These are phyloP conservation scores for Rhinichthys klamathensis DNA, from an alignment of 2,113 vertebrate genomes.

Conservation along the genomic window DNA sequence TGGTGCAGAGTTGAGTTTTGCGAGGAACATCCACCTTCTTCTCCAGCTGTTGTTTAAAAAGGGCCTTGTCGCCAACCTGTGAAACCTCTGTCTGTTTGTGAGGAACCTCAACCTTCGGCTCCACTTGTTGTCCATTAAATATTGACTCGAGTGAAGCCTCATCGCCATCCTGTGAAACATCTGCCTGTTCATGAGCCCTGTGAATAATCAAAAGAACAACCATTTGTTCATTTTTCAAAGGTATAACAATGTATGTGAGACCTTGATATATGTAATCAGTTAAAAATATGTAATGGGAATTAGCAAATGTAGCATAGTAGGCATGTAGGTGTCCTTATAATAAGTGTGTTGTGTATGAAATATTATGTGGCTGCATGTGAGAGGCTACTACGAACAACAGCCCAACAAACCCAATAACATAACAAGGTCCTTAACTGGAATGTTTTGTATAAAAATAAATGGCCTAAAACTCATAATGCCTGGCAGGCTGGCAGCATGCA, in stretches of 20 bases:
- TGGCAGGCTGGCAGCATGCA: constrained; percentile 11
- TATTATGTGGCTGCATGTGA: constrained; percentile 4
- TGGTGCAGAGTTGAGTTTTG: background rate
- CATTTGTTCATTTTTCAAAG: background rate
- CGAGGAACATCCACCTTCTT: background rate
- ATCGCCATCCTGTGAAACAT: background rate
- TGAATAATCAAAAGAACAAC: background rate
- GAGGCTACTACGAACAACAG: background rate
- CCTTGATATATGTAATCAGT: background rate
- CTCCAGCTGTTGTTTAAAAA: background rate
- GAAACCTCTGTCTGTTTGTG: constrained; percentile 10
- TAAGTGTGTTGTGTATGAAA: background rate
- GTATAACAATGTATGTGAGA: background rate
- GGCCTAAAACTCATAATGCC: constrained; percentile 24
- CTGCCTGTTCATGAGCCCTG: background rate
- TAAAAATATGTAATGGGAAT: background rate
- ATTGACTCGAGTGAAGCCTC: background rate
- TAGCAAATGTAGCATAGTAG: background rate
- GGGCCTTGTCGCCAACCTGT: background rate
- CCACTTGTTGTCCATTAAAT: background rate
- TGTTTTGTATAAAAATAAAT: constrained; percentile 14
- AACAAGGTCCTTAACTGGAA: background rate
- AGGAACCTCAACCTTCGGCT: background rate
- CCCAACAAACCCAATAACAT: background rate
- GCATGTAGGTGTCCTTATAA: background rate